Percentiles rank a stretch among this genome's conserved stretches.
Evolutionary conservation across 1,140 invertebrate genomes (phyloP).

Genomic region (Panulirus ornatus): DNA sequence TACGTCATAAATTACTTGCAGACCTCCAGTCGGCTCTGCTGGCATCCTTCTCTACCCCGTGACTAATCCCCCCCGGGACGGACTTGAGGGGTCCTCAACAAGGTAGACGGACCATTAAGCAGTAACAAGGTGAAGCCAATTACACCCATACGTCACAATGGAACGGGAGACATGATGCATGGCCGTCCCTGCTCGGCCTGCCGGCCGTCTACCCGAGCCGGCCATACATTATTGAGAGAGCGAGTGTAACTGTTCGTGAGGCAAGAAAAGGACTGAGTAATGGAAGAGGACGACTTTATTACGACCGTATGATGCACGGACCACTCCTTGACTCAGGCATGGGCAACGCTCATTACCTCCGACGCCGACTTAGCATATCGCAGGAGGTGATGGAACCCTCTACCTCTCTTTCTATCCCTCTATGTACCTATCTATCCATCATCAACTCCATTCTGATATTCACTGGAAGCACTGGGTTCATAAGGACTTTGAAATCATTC

Average conservation of each 20-base stretch:
- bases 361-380: too few relatives aligned
- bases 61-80: background rate
- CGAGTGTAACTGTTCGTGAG: background rate
- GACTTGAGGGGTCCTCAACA: background rate
- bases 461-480: too few relatives aligned
- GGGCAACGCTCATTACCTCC: too few relatives aligned
- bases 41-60: background rate
- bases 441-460: too few relatives aligned
- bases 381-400: too few relatives aligned
- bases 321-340: too few relatives aligned
- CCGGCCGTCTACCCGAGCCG: background rate
- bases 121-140: background rate
- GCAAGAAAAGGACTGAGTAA: background rate
- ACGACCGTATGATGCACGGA: too few relatives aligned
- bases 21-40: background rate
- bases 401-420: too few relatives aligned
- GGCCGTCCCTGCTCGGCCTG: background rate
- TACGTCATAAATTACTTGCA: background rate
- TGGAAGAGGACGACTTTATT: background rate
- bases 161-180: background rate
- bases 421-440: too few relatives aligned
- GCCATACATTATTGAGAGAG: conserved; percentile 4
- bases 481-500: too few relatives aligned
- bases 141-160: background rate
- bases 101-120: background rate